Percentiles rank a stretch among this genome's conserved stretches.
These are phyloP conservation scores for Hucho hucho DNA, from an alignment of 2,113 vertebrate species.

Conservation along the genomic window DNA sequence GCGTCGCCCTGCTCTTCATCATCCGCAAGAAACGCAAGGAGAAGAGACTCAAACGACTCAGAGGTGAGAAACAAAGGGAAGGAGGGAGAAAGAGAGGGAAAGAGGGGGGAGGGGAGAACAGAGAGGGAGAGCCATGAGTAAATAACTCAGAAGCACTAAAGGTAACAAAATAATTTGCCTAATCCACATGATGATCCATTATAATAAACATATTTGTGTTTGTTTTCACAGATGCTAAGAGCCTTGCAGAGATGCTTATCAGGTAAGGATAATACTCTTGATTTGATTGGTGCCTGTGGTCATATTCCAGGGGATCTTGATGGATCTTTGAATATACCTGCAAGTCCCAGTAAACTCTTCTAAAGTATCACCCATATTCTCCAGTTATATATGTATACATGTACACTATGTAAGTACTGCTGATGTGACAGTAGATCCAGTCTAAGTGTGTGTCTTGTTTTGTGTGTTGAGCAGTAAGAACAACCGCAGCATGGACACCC, in stretches of 20 bases:
- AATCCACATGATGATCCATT: background rate
- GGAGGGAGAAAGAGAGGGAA: background rate
- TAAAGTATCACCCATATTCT: background rate
- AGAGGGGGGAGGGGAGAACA: constrained; percentile 6
- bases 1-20: constrained; percentile 92
- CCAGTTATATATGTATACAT: background rate
- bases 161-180: constrained; percentile 20
- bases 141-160: background rate
- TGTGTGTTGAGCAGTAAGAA: constrained; percentile 85
- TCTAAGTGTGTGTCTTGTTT: constrained; percentile 41
- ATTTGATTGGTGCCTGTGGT: background rate
- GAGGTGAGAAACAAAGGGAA: constrained; percentile 75
- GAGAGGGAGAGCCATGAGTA: constrained; percentile 7
- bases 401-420: background rate
- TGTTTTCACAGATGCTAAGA: constrained; percentile 88
- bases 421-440: background rate
- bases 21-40: constrained; percentile 98
- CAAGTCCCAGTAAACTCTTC: background rate
- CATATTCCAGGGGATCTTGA: background rate
- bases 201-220: constrained; percentile 32
- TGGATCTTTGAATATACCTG: background rate
- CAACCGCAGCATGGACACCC: constrained; percentile 96
- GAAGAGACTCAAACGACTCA: constrained; percentile 90
- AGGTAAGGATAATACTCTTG: constrained; percentile 75
- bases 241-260: constrained; percentile 98